Conservation (phyloP, 2,113 vertebrate species). For the Chloebia gouldiae region DNA sequence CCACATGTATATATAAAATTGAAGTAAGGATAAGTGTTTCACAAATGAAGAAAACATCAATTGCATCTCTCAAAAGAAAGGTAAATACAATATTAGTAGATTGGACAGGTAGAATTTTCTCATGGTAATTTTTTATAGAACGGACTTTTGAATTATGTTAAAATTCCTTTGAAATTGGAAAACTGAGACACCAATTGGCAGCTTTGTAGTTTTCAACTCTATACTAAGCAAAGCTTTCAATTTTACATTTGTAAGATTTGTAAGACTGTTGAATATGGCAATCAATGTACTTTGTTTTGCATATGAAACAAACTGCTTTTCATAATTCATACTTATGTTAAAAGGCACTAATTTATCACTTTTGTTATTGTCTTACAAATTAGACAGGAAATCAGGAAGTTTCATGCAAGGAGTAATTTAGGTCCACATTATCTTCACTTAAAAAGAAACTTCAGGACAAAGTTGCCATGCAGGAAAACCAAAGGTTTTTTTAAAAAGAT, state of each 20-base stretch:
- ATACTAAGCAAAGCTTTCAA: background rate
- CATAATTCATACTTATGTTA: background rate
- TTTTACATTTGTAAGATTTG: background rate
- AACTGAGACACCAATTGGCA: background rate
- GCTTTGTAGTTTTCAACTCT: background rate
- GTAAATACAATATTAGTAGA: background rate
- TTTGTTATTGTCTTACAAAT: background rate
- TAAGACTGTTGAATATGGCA: background rate
- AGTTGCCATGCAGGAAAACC: background rate
- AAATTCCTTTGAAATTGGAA: background rate
- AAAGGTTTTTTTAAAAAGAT: background rate
- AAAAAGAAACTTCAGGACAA: background rate
- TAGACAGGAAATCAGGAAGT: background rate
- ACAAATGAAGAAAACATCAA: background rate
- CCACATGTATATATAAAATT: background rate
- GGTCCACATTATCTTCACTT: background rate
- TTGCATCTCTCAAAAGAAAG: background rate
- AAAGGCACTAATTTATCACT: slow-evolving; percentile 45
- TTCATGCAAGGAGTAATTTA: background rate
- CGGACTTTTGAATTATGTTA: background rate
- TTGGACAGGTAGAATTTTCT: background rate
- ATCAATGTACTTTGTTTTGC: slow-evolving; percentile 12
- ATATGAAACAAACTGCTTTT: slow-evolving; percentile 27
- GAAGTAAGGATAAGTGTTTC: background rate
- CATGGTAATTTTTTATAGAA: background rate